Conservation (phyloP, 2,888 invertebrate genomes). For the Chydorus sphaericus region DNA sequence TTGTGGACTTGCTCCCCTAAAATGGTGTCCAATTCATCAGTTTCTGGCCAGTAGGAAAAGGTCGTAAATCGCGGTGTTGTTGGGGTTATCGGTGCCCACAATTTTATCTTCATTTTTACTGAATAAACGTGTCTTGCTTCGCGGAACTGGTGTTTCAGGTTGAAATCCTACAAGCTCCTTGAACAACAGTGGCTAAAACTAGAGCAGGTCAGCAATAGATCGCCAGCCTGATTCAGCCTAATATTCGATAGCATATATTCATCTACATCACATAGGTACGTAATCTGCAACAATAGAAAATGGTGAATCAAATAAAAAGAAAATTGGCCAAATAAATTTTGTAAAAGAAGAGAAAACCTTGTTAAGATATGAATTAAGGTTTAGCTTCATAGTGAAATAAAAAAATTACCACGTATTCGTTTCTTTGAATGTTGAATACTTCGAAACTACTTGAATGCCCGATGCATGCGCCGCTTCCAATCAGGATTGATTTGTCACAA, state of each 20-base stretch:
- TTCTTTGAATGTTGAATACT: conserved; percentile 68
- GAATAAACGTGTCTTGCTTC: conserved; percentile 86
- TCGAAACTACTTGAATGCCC: conserved; percentile 85
- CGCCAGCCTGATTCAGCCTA: conserved; percentile 56
- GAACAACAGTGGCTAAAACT: conserved; percentile 65
- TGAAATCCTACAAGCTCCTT: conserved; percentile 42
- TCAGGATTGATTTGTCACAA: conserved; percentile 49
- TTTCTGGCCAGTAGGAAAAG: conserved; percentile 58
- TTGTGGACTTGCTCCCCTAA: conserved; percentile 65
- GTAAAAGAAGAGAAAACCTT: no score
- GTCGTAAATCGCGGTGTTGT: conserved; percentile 77
- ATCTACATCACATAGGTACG: conserved; percentile 69
- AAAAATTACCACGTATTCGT: conserved; percentile 33
- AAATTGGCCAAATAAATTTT: background rate
- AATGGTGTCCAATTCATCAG: conserved; percentile 66
- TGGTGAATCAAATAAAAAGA: no score
- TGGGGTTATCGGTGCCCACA: conserved; percentile 75
- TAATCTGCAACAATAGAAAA: conserved; percentile 34
- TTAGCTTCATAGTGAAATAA: background rate
- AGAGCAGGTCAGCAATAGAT: conserved; percentile 67
- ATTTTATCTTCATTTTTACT: conserved; percentile 74
- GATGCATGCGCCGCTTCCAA: conserved; percentile 82
- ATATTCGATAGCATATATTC: conserved; percentile 71
- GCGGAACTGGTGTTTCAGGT: conserved; percentile 45
- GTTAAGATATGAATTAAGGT: background rate